These are phyloP conservation scores for Cotesia congregata DNA, from an alignment of 2,888 invertebrate genomes.

Conservation along the genomic window DNA sequence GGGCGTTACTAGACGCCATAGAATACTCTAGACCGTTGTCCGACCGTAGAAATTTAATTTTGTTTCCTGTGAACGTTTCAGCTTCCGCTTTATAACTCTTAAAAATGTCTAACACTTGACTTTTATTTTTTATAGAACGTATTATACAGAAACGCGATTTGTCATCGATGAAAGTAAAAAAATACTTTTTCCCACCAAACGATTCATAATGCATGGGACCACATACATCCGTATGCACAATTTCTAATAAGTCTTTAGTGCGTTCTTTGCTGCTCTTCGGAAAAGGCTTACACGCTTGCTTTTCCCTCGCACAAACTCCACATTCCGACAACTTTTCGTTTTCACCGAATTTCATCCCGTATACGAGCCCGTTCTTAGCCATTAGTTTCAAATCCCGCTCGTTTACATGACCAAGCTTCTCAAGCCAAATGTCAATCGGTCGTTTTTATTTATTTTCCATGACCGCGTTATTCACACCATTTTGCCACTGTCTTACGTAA, in stretches of 20 bases:
- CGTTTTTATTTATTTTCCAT: conserved; percentile 15
- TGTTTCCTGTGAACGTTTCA: conserved; percentile 44
- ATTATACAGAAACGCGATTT: conserved; percentile 45
- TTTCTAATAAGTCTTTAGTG: conserved; percentile 36
- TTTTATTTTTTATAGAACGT: conserved; percentile 36
- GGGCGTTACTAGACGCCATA: too few species aligned
- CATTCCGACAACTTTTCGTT: conserved; percentile 39
- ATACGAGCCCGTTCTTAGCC: conserved; percentile 33
- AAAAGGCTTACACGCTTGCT: conserved; percentile 36
- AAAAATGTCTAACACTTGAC: conserved; percentile 21
- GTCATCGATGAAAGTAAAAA: conserved; percentile 48
- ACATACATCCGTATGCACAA: conserved; percentile 40
- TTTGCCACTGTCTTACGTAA: conserved; percentile 24
- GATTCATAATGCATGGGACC: conserved; percentile 45
- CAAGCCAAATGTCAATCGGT: conserved; percentile 40
- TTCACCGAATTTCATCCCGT: conserved; percentile 33
- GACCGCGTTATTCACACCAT: conserved; percentile 25
- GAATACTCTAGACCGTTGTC: conserved; percentile 36
- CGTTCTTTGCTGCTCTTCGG: conserved; percentile 24
- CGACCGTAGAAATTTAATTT: conserved; percentile 26
- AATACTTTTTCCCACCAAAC: conserved; percentile 23
- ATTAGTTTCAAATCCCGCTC: conserved; percentile 40
- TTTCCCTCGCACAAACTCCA: conserved; percentile 40
- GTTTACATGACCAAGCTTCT: conserved; percentile 42
- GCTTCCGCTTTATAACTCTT: conserved; percentile 33